Base-by-base conservation (phyloP, 2,888 invertebrate species). In the Leucania comma region DNA sequence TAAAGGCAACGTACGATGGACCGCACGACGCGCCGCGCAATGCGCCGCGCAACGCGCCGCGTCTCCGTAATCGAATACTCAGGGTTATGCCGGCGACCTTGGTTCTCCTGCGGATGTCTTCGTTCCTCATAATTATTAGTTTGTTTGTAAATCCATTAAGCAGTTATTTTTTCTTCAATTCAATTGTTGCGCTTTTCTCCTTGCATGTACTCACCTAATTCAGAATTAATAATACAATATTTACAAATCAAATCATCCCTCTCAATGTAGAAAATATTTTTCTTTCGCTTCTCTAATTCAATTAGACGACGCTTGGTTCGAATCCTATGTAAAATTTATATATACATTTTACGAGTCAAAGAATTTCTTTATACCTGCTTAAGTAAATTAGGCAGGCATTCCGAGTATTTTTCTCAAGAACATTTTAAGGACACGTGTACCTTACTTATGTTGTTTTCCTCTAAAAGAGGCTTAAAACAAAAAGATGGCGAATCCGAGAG, bases 401-500 rank as follows among this genome's bases (percentile, higher is more conserved):
- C 68, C 6, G 22, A 72, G 71, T 76, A 77, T 73, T 72, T 84
- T 84, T 68, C 72, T 80, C 63, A 72, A 67, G 68, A 79, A 71
- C 68, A 80, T 86, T 82, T 75, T 73, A 76, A 62, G 72, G 82
- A 77, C 80, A 75, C 80, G 78, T 71, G 83, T 83, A 83, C 71
- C 26, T 69, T 77, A 69, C 68, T 81, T 74, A 84, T 88, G 88
- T 89, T 88, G 89, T 91, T 90, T 90, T 90, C 87, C 80, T 84
- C 83, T 83, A 81, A 90, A 92, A 91, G 90, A 89, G 89, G 90
- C 90, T 92, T 89, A 91, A 92, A 93, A 95, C 92, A 94, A 94
- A 93, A 94, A 94, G 92, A 93, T 90, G 91, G 89, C 88, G 93
- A 93, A 91, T 91, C 93, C 89, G 89, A 93, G 92, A 93, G 93